phyloP scores from a whole-genome alignment of 2,797 vertebrate genomes.

The Gila robusta region DNA sequence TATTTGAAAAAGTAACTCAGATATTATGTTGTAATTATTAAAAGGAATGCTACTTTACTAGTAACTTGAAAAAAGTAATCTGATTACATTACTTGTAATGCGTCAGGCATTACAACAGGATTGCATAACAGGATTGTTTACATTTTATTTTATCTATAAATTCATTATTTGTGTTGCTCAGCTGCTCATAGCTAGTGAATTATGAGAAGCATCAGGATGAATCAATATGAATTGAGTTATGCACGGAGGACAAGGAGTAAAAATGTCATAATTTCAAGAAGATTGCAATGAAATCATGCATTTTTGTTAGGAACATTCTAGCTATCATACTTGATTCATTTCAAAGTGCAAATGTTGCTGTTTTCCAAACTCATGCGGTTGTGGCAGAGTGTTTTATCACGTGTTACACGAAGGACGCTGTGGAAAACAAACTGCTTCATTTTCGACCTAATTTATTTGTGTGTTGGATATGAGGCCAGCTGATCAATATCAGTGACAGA shows the following conservation, averaged over 20 bases:
- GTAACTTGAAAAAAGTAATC: no score
- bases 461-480: conserved; percentile 41
- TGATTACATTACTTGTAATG: no score
- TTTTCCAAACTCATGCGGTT: background rate
- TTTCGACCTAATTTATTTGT: conserved; percentile 61
- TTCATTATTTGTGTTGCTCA: no score
- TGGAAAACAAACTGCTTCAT: conserved; percentile 50
- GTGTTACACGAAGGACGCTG: no score
- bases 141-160: no score
- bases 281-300: background rate
- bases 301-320: background rate
- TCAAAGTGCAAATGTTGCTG: background rate
- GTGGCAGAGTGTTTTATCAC: background rate
- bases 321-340: background rate
- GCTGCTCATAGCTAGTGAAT: no score
- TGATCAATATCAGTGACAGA: conserved; percentile 55
- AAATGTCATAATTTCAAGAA: background rate
- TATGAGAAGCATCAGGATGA: background rate
- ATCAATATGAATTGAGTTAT: background rate
- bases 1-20: no score
- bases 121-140: no score
- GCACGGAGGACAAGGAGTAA: background rate
- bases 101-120: no score
- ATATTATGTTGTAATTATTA: no score
- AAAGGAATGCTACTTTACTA: no score